Percentiles rank a stretch among this genome's conserved stretches.
These are phyloP conservation scores for Lates japonicus DNA, from an alignment of 2,797 vertebrate species.

Conservation along the genomic window DNA sequence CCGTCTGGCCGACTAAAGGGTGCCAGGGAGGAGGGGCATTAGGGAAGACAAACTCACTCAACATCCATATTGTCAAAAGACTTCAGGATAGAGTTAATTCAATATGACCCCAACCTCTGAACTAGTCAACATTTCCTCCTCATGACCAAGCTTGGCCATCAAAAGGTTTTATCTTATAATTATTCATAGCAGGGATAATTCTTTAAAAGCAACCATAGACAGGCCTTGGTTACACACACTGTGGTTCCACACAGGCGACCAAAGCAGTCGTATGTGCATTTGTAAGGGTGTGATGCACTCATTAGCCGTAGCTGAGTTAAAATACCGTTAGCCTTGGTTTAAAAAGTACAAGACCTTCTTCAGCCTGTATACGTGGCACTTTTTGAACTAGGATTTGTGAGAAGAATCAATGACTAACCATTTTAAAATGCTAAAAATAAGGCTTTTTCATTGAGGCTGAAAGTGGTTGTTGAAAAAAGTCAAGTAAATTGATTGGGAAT, in stretches of 20 bases:
- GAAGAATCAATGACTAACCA: background rate
- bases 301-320: background rate
- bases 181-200: constrained; percentile 22
- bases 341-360: background rate
- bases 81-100: constrained; percentile 27
- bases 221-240: background rate
- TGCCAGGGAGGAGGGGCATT: constrained; percentile 39
- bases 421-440: background rate
- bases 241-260: constrained; percentile 17
- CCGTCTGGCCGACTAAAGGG: constrained; percentile 42
- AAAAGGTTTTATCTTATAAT: constrained; percentile 27
- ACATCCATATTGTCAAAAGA: constrained; percentile 35
- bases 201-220: constrained; percentile 2
- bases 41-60: background rate
- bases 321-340: background rate
- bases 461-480: background rate
- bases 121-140: background rate
- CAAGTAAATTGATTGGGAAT: too few relatives aligned
- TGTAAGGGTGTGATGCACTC: constrained; percentile 13
- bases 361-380: background rate
- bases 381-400: background rate
- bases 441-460: background rate
- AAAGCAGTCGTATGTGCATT: background rate
- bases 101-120: background rate
- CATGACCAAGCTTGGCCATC: background rate